Conservation (phyloP, 2,113 vertebrate genomes). For the Synodontis membranacea region DNA sequence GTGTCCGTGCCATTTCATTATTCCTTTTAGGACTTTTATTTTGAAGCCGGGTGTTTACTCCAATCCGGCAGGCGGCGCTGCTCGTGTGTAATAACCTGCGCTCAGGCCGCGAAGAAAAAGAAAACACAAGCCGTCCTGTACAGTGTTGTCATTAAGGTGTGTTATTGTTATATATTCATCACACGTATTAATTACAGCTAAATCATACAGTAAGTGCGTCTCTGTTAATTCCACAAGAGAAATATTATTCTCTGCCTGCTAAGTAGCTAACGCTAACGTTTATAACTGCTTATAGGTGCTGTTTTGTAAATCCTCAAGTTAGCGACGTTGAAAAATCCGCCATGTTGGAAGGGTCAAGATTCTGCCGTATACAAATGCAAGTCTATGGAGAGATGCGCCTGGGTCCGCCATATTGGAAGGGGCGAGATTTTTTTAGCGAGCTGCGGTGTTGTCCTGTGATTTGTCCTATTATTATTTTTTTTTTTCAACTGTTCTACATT, state of each 20-base stretch:
- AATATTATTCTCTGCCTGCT: not conserved
- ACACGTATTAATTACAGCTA: not conserved
- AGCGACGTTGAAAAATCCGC: not conserved
- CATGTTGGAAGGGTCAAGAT: not conserved
- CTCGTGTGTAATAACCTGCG: not conserved
- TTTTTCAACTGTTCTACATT: not conserved
- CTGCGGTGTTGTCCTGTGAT: not conserved
- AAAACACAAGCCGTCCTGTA: not conserved
- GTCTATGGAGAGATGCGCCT: not conserved
- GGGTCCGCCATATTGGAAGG: not conserved
- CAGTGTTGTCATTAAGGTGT: not conserved
- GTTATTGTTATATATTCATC: not conserved
- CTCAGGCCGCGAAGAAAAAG: slow-evolving; percentile 7
- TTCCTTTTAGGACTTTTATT: not conserved
- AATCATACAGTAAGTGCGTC: not conserved
- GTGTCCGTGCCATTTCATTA: not conserved
- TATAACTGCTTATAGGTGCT: not conserved
- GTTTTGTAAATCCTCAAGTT: not conserved
- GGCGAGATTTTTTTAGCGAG: not conserved
- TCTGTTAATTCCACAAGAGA: not conserved
- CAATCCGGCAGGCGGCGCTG: not conserved
- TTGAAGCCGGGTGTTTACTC: not conserved
- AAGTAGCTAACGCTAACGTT: not conserved
- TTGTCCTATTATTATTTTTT: not conserved
- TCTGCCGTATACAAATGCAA: not conserved